Evolutionary conservation across 2,113 vertebrate genomes (phyloP), one percentile per base, ranked within the genome.

Genomic region (Bombycilla garrulus): DNA sequence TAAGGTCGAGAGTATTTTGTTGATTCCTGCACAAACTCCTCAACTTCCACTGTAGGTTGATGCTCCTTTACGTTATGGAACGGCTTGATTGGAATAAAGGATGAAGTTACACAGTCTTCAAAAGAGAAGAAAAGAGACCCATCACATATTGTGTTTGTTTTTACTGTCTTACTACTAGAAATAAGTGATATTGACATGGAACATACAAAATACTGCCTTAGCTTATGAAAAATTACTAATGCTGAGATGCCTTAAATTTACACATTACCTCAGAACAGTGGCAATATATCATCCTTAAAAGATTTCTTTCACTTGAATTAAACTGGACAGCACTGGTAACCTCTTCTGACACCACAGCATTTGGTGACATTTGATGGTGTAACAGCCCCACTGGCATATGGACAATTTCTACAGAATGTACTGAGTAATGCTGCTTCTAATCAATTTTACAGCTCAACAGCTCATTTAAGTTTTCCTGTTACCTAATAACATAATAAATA

Each of bases 21-120:
- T 60, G 98, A 98, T 92, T 99, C 99, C 67, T 99, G 98, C 66
- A 99, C 97, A 94, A 99, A 99, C 96, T 99, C 99, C 81, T 99
- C 99, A 79, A 99, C 98, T 96, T 99, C 99, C 86, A 99, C 97
- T 2, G 99, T 99, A 15, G 99, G 98, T 17, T 97, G 98, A 90
- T 98, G 97, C 35, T 98, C 97, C 95, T 97, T 97, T 86, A 97
- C 94, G 44, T 98, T 98, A 86, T 99, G 96, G 94, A 99, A 99
- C n/a, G 99, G 99, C 93, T 99, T 99, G 94, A 99, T 97, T 42
- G 99, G 98, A 65, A 99, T 98, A 95, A 99, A 99, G 45, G 99
- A 99, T 18, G 99, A 99, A 13, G 99, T 99, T 96, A 99, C 98
- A 91, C 99, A 99, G 95, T 99, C 99, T 99, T 96, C 88, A 97